Evolutionary conservation across 1,140 invertebrate species (phyloP).

Genomic region (Galleria mellonella): DNA sequence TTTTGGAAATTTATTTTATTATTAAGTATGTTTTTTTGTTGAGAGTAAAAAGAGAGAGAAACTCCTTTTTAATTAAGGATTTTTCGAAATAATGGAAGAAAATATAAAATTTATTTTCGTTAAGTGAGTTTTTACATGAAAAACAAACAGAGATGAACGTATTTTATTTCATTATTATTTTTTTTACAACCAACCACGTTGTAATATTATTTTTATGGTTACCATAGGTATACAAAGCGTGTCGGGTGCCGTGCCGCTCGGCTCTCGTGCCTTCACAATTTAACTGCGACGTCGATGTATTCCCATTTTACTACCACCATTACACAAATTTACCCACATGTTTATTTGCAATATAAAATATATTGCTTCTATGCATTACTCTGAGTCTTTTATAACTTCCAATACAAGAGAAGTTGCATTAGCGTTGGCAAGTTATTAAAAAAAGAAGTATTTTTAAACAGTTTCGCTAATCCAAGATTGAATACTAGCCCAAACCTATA

Average conservation of each 20-base stretch:
- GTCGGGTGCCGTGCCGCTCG: neutral
- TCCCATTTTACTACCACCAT: constrained; percentile 54
- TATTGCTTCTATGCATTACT: constrained; percentile 38
- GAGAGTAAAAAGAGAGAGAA: too few species aligned
- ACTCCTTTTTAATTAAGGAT: too few species aligned
- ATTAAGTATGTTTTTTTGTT: too few species aligned
- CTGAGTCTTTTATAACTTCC: constrained; percentile 10
- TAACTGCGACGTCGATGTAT: constrained; percentile 23
- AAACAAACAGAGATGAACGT: neutral
- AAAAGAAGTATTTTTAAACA: too few species aligned
- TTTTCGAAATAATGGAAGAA: too few species aligned
- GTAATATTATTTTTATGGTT: constrained; percentile 15
- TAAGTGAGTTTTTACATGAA: constrained; percentile 3
- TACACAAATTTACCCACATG: constrained; percentile 68
- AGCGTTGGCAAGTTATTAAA: too few species aligned
- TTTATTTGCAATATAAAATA: constrained; percentile 67
- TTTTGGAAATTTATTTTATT: too few species aligned
- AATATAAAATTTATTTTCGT: too few species aligned
- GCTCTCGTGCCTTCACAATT: constrained; percentile 12
- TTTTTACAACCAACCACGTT: constrained; percentile 2
- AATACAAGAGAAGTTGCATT: too few species aligned
- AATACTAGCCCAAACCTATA: too few species aligned
- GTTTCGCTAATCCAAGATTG: too few species aligned
- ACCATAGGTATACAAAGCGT: neutral
- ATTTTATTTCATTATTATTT: constrained; percentile 25